A percentile compares a stretch with the other conserved stretches of the same genome.
phyloP scores from a whole-genome alignment of 1,140 invertebrate species.

The Bombus impatiens region DNA sequence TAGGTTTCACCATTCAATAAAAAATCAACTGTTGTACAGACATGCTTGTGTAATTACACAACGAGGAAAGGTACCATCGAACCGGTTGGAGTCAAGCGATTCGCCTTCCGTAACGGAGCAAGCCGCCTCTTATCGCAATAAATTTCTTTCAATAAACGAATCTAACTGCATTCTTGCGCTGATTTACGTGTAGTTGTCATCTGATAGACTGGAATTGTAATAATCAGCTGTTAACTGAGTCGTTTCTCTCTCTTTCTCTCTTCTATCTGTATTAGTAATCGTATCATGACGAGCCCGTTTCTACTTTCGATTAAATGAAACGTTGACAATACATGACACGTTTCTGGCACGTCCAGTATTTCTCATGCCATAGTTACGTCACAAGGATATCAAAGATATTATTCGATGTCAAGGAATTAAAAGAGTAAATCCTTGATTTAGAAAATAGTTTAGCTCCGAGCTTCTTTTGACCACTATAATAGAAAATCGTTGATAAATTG shows the following conservation, averaged over 20 bases:
- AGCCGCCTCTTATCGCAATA: not conserved
- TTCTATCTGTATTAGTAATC: too few species aligned
- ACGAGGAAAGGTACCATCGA: conserved; percentile 64
- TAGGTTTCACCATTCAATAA: conserved; percentile 51
- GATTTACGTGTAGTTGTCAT: not conserved
- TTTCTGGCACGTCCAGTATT: too few species aligned
- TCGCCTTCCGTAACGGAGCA: not conserved
- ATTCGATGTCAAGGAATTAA: too few species aligned
- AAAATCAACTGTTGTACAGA: conserved; percentile 33
- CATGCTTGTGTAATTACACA: conserved; percentile 34
- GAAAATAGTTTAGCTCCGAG: too few species aligned
- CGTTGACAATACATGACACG: too few species aligned
- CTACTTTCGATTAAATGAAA: not conserved
- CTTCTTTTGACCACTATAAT: too few species aligned
- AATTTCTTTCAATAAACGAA: not conserved
- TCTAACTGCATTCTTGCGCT: not conserved
- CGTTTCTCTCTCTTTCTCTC: too few species aligned
- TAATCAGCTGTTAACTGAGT: too few species aligned
- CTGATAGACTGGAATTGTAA: not conserved
- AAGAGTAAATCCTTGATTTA: not conserved
- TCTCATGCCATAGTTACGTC: too few species aligned
- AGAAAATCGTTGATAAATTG: too few species aligned
- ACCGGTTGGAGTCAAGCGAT: conserved; percentile 65
- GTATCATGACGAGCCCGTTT: not conserved
- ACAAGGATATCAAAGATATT: too few species aligned